These are phyloP conservation scores for Poeciliopsis turneri DNA, from an alignment of 2,797 vertebrate genomes.

Conservation along the genomic window DNA sequence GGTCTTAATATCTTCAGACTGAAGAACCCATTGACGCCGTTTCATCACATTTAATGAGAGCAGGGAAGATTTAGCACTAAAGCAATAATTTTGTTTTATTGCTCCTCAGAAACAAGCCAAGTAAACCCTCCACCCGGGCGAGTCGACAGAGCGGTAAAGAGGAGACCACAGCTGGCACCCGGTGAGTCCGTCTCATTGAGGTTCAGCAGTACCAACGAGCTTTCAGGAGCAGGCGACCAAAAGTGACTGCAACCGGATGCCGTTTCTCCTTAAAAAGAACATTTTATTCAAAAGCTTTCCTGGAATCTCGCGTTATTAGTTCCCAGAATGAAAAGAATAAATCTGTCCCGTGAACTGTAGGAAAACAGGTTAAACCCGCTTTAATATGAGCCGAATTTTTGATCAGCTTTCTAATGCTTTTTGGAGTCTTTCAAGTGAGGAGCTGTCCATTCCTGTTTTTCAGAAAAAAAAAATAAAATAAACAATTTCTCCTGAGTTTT, in stretches of 20 bases:
- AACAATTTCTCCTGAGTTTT: not conserved
- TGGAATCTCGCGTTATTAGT: slow-evolving; percentile 46
- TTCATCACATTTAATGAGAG: slow-evolving; percentile 19
- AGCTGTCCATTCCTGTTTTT: not conserved
- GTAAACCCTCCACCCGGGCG: slow-evolving; percentile 90
- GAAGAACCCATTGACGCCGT: not conserved
- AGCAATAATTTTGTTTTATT: slow-evolving; percentile 61
- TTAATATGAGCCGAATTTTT: not conserved
- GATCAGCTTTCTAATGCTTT: not conserved
- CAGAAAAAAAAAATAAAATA: not conserved
- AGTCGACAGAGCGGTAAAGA: slow-evolving; percentile 84
- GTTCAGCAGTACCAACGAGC: slow-evolving; percentile 35
- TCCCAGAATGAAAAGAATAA: slow-evolving; percentile 38
- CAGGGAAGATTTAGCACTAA: slow-evolving; percentile 29
- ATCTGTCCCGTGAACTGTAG: slow-evolving; percentile 25
- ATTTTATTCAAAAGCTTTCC: slow-evolving; percentile 54
- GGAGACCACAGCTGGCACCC: slow-evolving; percentile 74
- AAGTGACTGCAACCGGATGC: slow-evolving; percentile 21
- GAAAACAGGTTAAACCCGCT: slow-evolving; percentile 13
- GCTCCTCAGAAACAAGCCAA: slow-evolving; percentile 86
- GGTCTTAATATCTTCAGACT: slow-evolving; percentile 8
- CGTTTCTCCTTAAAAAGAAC: slow-evolving; percentile 51
- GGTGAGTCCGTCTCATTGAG: slow-evolving; percentile 73
- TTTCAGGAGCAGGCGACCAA: slow-evolving; percentile 42
- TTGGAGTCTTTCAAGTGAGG: not conserved